Conservation (phyloP, 2,113 vertebrate species). For the Enhydra lutris region DNA sequence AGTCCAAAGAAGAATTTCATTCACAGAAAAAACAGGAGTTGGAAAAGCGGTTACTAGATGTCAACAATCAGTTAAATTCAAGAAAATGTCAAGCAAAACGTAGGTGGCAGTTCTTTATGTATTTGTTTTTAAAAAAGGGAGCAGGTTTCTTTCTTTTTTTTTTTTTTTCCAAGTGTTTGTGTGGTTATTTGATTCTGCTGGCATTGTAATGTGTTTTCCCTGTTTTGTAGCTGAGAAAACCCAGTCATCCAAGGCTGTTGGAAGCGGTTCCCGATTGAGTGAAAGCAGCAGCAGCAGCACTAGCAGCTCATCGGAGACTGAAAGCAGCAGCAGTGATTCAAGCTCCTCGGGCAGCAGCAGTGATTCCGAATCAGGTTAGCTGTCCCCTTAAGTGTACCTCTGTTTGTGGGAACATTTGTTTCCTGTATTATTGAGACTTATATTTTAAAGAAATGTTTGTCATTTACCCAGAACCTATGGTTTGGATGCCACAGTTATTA, state of each 20-base stretch:
- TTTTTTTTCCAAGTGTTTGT: not conserved
- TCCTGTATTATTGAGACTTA: not conserved
- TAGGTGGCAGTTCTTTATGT: conserved; percentile 68
- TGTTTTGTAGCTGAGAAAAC: conserved; percentile 77
- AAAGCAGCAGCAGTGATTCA: conserved; percentile 80
- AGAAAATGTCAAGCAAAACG: conserved; percentile 77
- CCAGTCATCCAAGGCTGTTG: not conserved
- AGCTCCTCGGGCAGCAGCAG: conserved; percentile 89
- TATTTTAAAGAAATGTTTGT: not conserved
- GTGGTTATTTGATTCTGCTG: not conserved
- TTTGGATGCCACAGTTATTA: not conserved
- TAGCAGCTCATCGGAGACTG: conserved; percentile 65
- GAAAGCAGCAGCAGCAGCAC: conserved; percentile 82
- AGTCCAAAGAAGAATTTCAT: conserved; percentile 77
- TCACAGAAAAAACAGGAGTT: conserved; percentile 79
- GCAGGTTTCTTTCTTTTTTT: not conserved
- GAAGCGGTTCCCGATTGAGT: conserved; percentile 78
- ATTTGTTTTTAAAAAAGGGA: not conserved
- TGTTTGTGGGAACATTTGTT: not conserved
- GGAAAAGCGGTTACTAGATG: conserved; percentile 77
- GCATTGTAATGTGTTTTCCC: not conserved
- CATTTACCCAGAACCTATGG: not conserved
- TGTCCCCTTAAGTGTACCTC: conserved; percentile 54
- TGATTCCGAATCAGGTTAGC: conserved; percentile 91
- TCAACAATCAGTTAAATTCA: conserved; percentile 75